Evolutionary conservation across 1,140 invertebrate genomes (phyloP).

Genomic region (Coptotermes formosanus): DNA sequence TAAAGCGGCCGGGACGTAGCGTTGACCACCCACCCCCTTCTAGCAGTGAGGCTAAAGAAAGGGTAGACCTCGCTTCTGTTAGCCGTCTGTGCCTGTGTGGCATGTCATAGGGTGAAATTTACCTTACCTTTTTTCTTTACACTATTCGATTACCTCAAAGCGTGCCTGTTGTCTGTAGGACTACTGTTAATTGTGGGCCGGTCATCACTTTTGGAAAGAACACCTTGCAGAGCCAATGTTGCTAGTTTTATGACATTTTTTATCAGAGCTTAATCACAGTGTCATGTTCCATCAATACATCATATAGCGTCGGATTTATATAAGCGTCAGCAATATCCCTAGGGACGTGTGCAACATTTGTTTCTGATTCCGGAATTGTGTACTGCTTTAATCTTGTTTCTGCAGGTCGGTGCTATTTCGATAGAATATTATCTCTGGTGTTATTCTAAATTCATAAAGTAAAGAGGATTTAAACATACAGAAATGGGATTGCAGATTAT

Average conservation of each 20-base stretch:
- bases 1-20: too few species aligned
- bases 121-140: neutral
- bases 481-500: neutral
- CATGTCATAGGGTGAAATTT: too few species aligned
- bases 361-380: neutral
- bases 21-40: too few species aligned
- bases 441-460: neutral
- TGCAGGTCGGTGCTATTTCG: neutral
- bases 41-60: too few species aligned
- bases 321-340: neutral
- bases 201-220: neutral
- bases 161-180: neutral
- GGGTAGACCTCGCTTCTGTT: too few species aligned
- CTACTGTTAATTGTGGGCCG: neutral
- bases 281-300: neutral
- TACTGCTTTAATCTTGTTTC: neutral
- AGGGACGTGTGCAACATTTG: neutral
- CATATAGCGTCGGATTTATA: neutral
- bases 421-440: neutral
- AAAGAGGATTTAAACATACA: neutral
- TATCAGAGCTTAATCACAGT: neutral
- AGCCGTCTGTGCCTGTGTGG: too few species aligned
- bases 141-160: neutral
- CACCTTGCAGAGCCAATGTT: neutral
- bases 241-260: neutral